Conservation (phyloP, 2,797 vertebrate species). For the Thunnus albacares region DNA sequence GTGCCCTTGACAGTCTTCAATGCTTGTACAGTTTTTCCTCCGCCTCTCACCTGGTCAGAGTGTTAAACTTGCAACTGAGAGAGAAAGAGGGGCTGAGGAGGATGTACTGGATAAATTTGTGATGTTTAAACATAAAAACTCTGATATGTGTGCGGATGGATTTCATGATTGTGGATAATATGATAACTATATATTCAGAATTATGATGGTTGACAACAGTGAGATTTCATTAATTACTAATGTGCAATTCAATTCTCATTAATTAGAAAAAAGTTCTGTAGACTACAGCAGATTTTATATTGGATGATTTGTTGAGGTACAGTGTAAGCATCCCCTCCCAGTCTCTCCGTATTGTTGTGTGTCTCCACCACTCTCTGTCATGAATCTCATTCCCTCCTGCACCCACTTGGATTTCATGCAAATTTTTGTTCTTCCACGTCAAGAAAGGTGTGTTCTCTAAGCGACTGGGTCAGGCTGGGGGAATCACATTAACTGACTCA, state of each 20-base stretch:
- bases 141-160: constrained; percentile 15
- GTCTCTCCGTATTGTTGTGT: constrained; percentile 29
- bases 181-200: constrained; percentile 1
- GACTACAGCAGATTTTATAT: constrained; percentile 18
- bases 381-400: constrained; percentile 54
- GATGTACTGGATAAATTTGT: constrained; percentile 25
- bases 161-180: constrained; percentile 5
- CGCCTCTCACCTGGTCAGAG: constrained; percentile 47
- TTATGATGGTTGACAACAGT: constrained; percentile 16
- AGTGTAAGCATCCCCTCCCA: constrained; percentile 34
- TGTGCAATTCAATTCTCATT: constrained; percentile 23
- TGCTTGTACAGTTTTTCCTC: constrained; percentile 72
- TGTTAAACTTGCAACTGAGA: constrained; percentile 55
- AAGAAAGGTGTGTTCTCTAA: constrained; percentile 65
- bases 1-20: constrained; percentile 77
- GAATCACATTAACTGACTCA: constrained; percentile 67
- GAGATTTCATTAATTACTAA: constrained; percentile 22
- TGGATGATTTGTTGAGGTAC: constrained; percentile 33
- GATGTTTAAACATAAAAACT: constrained; percentile 34
- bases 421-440: constrained; percentile 64
- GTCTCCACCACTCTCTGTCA: constrained; percentile 54
- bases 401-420: constrained; percentile 69
- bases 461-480: constrained; percentile 52
- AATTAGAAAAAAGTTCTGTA: constrained; percentile 36
- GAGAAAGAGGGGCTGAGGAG: not conserved